Percentiles rank a stretch among this genome's conserved stretches.
Conservation (phyloP, 2,797 vertebrate species). For the Haliaeetus vocifer region DNA sequence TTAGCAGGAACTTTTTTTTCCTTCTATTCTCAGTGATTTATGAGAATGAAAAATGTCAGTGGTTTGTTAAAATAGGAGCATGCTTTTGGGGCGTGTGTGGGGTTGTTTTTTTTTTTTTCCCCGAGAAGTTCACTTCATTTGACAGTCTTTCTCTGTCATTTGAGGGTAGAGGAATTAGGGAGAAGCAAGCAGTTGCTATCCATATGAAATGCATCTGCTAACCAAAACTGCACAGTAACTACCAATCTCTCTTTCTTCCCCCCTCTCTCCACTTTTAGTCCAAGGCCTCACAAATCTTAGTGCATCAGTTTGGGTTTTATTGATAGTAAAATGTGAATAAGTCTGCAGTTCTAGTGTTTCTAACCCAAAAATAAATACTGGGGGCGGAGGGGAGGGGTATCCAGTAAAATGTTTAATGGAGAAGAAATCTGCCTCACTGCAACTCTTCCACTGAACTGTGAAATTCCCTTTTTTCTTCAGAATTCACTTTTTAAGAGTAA, state of each 20-base stretch:
- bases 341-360: neutral
- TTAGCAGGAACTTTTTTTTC: neutral
- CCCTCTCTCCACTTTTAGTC: neutral
- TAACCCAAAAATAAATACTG: neutral
- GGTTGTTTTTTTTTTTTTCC: neutral
- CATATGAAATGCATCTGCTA: neutral
- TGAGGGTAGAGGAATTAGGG: neutral
- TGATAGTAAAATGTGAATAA: neutral
- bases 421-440: neutral
- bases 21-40: neutral
- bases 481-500: neutral
- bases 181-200: neutral
- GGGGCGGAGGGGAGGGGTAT: neutral
- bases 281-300: conserved; percentile 6
- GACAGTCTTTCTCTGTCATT: neutral
- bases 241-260: neutral
- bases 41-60: neutral
- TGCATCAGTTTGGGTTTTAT: neutral
- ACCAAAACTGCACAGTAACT: neutral
- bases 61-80: neutral
- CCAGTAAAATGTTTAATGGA: neutral
- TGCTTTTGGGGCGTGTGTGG: neutral
- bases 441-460: conserved; percentile 1
- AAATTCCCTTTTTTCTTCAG: neutral
- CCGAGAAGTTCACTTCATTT: neutral